Evolutionary conservation across 2,888 invertebrate species (phyloP), one percentile per base, ranked within the genome.

Genomic region (Sarcophaga variegata): DNA sequence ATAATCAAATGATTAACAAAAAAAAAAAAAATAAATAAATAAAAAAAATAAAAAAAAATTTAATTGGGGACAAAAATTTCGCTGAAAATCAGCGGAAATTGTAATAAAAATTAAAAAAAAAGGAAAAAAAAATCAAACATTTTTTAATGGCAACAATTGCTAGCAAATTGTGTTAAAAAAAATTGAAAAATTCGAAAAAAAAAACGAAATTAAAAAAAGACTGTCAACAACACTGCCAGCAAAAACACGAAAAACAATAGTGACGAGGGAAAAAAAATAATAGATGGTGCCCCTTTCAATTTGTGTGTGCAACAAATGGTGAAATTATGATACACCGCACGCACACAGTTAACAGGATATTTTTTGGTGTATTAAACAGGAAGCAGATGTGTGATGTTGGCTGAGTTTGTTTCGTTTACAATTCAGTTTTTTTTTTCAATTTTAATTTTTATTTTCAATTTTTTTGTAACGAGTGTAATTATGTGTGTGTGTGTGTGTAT

Each of bases 271-370:
- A 74, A 72, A 74, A 72, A 81, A 66, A 64, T 3, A 27, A 49
- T 54, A 69, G 77, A 69, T 54, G 20, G 25, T 60, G 59, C 49
- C 74, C 67, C 72, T 72, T 17, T 54, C 54, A 37, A 37, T 37
- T 54, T 54, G 17, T 17, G 14, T 49, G 14, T 54, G 83, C 63
- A 83, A 81, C 89, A 89, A 90, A 89, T 89, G 89, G 80, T 88
- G 83, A 89, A 89, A 89, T 90, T 88, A 89, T 89, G 89, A 90
- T 88, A 89, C 87, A 88, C 88, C 89, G 83, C 88, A 89, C 86
- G 85, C 88, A 89, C 85, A 83, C 88, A 88, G 85, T 89, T 88
- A 87, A 88, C 87, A 89, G 88, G 89, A 89, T 88, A 88, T 89
- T 89, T 88, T 86, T 85, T 83, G 86, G 85, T 88, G 77, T 86